Evolutionary conservation across 1,140 invertebrate species (phyloP), one percentile per base, ranked within the genome.

Genomic region (Aradophagus sp.): DNA sequence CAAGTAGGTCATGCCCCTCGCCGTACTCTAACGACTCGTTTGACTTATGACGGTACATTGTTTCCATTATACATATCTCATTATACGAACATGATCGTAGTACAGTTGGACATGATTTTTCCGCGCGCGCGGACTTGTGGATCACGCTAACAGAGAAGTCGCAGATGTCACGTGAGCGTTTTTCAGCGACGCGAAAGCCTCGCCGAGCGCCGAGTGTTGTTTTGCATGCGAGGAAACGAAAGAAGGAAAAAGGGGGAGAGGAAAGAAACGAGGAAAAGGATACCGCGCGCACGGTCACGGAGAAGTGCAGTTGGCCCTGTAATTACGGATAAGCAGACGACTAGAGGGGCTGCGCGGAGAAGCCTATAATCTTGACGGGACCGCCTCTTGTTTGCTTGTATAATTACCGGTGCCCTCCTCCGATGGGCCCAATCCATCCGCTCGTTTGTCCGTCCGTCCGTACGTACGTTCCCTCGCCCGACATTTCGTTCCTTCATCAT

Each of bases 341-440:
- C 61, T 52, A 73, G 73, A 74, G 77, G 67, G 69, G 67, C 58
- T 52, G 39, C 56, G 52, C 32, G 76, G 52, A 76, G 69, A 72
- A 81, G 69, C 80, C 80, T 84, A 84, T 82, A 84, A 84, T 84
- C 77, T 77, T 61, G 53, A 47, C 58, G 75, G 80, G 73, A 77
- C 80, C 79, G 79, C 80, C 80, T 77, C 80, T 82, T 81, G 80
- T 82, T 83, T 82, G 81, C 80, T 81, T 82, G 82, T 80, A 81
- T 82, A 81, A 83, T 83, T 83, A 82, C 80, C 78, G 42, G 56
- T 78, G 69, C 73, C 76, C 79, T 80, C 79, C 78, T 77, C 78
- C 76, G 72, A 80, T 80, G 66, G 71, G 77, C 74, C 71, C 77
- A 76, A 79, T 79, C 71, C 78, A 67, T 75, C 73, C 78, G 63